Evolutionary conservation across 2,888 invertebrate species (phyloP).

Genomic region (Priocnemis perturbator): DNA sequence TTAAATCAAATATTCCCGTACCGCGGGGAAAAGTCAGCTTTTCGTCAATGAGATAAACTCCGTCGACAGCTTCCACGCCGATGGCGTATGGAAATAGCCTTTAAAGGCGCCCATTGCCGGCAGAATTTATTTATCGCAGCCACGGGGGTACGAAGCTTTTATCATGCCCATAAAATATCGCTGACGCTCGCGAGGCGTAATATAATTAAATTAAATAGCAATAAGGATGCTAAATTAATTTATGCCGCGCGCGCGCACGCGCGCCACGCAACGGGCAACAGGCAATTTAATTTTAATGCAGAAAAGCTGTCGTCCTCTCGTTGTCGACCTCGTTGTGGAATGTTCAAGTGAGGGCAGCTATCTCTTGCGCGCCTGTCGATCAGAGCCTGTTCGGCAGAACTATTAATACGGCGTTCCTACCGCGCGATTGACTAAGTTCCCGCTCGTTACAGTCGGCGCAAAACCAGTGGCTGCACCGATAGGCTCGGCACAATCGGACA

Average conservation of each 20-base stretch:
- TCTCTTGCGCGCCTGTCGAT: conserved; percentile 26
- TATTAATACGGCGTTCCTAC: too few species aligned
- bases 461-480: too few species aligned
- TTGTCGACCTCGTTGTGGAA: conserved; percentile 51
- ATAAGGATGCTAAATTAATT: conserved; percentile 18
- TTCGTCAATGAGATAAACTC: conserved; percentile 17
- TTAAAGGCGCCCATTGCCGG: background rate
- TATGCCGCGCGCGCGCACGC: too few species aligned
- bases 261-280: too few species aligned
- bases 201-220: conserved; percentile 9
- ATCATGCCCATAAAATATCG: too few species aligned
- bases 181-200: conserved; percentile 10
- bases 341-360: conserved; percentile 15
- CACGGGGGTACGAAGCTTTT: too few species aligned
- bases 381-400: background rate
- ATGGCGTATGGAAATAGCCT: too few species aligned
- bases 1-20: conserved; percentile 35
- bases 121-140: too few species aligned
- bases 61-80: background rate
- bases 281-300: conserved; percentile 41
- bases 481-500: too few species aligned
- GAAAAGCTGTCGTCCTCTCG: conserved; percentile 51
- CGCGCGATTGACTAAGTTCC: too few species aligned
- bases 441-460: too few species aligned
- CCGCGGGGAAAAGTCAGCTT: conserved; percentile 10